Evolutionary conservation across 1,140 invertebrate genomes (phyloP), one percentile per base, ranked within the genome.

Genomic region (Leptopilina boulardi): DNA sequence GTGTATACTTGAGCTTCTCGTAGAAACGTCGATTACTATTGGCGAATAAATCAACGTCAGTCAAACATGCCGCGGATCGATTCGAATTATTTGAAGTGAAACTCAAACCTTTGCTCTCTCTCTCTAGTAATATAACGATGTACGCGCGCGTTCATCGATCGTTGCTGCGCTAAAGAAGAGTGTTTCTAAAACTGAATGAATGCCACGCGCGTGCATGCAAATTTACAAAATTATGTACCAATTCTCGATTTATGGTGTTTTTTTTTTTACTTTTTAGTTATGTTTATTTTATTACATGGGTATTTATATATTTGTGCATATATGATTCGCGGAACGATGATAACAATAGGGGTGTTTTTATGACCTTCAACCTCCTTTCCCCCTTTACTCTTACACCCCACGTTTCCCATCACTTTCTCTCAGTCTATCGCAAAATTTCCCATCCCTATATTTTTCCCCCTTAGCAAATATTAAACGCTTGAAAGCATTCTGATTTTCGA

Each of bases 331-430:
- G 80, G 80, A 79, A 84, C 81, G 81, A 84, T 83, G 82, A 87
- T 87, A 89, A 88, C 87, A 89, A 87, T 87, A 82, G 84, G 84
- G 82, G 86, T 89, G 86, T 87, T 89, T 90, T 89, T 90, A 88
- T 85, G 87, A 89, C 70, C 82, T 74, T 76, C 82, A 79, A 82
- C 82, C 84, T 84, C 81, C 83, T 75, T 83, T 79, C 77, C 76
- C 44, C 74, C 47, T 34, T 72, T 15, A 13, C 21, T 54, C 54
- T 81, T 38, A 8, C 70, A 51, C 76, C 72, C 54, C 15, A 26
- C 73, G 19, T 79, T 82, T 77, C 51, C 66, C 78, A 66, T 77
- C 75, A 56, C n/a, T 70, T 73, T 41, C 76, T 78, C 77, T 78
- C 80, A 70, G 73, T 77, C 71, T 76, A 41, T 71, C 72, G 21